phyloP scores from a whole-genome alignment of 2,888 invertebrate species.

The Melitaea athalia region DNA sequence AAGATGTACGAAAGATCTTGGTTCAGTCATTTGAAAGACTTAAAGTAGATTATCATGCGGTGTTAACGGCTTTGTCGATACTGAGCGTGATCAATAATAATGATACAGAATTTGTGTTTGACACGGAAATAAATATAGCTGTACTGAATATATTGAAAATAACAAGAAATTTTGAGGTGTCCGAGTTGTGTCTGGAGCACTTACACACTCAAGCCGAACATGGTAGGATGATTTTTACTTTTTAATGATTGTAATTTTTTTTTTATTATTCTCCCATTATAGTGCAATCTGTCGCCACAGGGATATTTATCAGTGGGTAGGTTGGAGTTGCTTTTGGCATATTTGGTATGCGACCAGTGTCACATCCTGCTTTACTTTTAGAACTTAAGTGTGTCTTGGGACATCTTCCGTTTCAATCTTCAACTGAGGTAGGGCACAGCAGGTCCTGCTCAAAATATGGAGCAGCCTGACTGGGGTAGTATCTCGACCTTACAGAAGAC shows the following conservation, averaged over 20 bases:
- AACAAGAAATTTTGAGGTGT: slow-evolving; percentile 87
- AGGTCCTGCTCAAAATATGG: too few relatives aligned
- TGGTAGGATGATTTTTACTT: slow-evolving; percentile 71
- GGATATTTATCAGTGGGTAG: too few relatives aligned
- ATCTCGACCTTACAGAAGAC: too few relatives aligned
- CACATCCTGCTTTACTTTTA: too few relatives aligned
- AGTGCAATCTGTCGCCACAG: too few relatives aligned
- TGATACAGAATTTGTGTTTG: slow-evolving; percentile 82
- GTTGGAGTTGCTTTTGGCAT: too few relatives aligned
- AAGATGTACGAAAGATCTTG: slow-evolving; percentile 79
- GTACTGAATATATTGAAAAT: slow-evolving; percentile 85
- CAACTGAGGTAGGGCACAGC: too few relatives aligned
- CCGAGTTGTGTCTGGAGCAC: slow-evolving; percentile 89
- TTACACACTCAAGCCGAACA: slow-evolving; percentile 89
- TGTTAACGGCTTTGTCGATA: slow-evolving; percentile 81
- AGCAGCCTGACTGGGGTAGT: too few relatives aligned
- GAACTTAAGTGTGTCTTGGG: too few relatives aligned
- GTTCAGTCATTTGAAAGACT: slow-evolving; percentile 70
- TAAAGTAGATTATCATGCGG: slow-evolving; percentile 80
- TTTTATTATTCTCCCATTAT: too few relatives aligned
- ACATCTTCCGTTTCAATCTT: too few relatives aligned
- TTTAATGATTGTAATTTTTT: neutral
- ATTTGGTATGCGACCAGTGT: too few relatives aligned
- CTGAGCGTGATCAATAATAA: slow-evolving; percentile 85
- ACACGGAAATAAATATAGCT: slow-evolving; percentile 78